These are phyloP conservation scores for Synanthedon tipuliformis DNA, from an alignment of 2,888 invertebrate species.

Conservation along the genomic window DNA sequence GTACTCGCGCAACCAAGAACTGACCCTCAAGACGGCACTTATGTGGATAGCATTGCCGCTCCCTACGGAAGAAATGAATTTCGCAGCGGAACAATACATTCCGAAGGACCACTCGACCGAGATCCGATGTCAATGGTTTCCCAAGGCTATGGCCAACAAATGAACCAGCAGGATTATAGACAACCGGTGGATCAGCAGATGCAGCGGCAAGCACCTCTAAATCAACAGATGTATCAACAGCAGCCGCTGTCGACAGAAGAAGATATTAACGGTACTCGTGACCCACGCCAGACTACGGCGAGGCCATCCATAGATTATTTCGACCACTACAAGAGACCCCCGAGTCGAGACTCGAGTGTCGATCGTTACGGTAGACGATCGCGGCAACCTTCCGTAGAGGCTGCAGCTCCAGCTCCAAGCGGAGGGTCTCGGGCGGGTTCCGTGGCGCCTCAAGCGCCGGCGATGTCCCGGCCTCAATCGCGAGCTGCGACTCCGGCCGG, in stretches of 20 bases:
- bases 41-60: slow-evolving; percentile 31
- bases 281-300: slow-evolving; percentile 41
- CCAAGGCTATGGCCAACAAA: slow-evolving; percentile 19
- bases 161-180: slow-evolving; percentile 36
- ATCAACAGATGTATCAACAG: slow-evolving; percentile 54
- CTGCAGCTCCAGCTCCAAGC: slow-evolving; percentile 45
- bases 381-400: slow-evolving; percentile 83
- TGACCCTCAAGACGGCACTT: slow-evolving; percentile 36
- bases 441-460: slow-evolving; percentile 78
- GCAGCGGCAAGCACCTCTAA: slow-evolving; percentile 23
- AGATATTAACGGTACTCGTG: slow-evolving; percentile 47
- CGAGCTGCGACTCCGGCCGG: slow-evolving; percentile 59
- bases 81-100: slow-evolving; percentile 50
- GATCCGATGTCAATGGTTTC: slow-evolving; percentile 29
- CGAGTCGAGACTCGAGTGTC: slow-evolving; percentile 88
- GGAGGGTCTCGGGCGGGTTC: slow-evolving; percentile 77
- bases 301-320: slow-evolving; percentile 86
- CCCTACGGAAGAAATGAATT: slow-evolving; percentile 44
- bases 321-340: slow-evolving; percentile 93
- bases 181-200: slow-evolving; percentile 32
- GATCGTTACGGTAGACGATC: slow-evolving; percentile 84
- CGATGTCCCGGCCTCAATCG: slow-evolving; percentile 64
- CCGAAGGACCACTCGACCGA: slow-evolving; percentile 40
- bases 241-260: slow-evolving; percentile 51
- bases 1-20: slow-evolving; percentile 47